These are phyloP conservation scores for Mythimna loreyi DNA, from an alignment of 2,888 invertebrate genomes.

Conservation along the genomic window DNA sequence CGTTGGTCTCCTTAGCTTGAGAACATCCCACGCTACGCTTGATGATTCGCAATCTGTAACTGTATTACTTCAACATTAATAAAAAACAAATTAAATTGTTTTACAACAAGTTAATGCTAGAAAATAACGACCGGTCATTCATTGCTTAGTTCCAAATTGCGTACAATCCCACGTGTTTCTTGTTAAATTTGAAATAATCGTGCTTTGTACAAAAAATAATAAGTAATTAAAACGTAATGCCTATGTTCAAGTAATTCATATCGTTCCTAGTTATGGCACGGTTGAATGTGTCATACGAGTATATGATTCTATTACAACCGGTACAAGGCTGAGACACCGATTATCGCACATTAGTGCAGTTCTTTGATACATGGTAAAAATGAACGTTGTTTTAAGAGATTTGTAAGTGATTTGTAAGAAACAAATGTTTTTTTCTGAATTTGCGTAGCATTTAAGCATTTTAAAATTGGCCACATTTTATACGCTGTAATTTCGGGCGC, in stretches of 20 bases:
- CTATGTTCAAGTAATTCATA: conserved; percentile 27
- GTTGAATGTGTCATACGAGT: conserved; percentile 54
- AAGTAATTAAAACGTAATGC: conserved; percentile 7
- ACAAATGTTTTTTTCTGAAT: no score
- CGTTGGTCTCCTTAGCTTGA: not conserved
- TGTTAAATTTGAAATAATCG: not conserved
- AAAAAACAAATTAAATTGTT: no score
- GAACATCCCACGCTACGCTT: not conserved
- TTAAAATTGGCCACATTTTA: no score
- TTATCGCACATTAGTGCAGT: conserved; percentile 47
- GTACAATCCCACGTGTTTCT: not conserved
- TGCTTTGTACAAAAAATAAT: not conserved
- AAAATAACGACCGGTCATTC: no score
- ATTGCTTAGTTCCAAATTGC: not conserved
- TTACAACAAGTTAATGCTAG: no score
- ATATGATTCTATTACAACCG: conserved; percentile 54
- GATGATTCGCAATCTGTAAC: not conserved
- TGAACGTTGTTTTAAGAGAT: conserved; percentile 18
- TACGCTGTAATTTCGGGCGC: no score
- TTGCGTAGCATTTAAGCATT: no score
- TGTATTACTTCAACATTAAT: no score
- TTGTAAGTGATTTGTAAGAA: no score
- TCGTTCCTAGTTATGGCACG: conserved; percentile 41
- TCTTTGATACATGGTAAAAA: conserved; percentile 39
- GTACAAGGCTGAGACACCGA: conserved; percentile 63